Conservation (phyloP, 2,113 vertebrate species). For the Isichthys henryi region DNA sequence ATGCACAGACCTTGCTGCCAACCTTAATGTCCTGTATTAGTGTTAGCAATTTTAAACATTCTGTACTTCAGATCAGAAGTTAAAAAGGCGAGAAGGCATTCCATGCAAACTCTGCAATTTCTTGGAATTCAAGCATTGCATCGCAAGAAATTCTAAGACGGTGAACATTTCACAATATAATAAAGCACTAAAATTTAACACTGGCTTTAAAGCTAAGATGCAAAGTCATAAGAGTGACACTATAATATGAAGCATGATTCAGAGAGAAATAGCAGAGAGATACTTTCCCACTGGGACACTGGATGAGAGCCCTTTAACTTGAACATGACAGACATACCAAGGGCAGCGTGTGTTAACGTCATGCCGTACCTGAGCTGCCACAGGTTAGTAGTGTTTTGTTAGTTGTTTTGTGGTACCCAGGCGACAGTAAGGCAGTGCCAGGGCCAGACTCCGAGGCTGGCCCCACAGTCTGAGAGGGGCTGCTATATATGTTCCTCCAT, state of each 20-base stretch:
- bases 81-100: not conserved
- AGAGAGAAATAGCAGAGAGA: not conserved
- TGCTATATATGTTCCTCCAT: slow-evolving; percentile 88
- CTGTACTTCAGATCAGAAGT: not conserved
- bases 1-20: not conserved
- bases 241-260: not conserved
- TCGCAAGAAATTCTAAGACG: not conserved
- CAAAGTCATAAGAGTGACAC: not conserved
- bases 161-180: not conserved
- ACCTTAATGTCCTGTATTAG: not conserved
- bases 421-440: slow-evolving; percentile 75
- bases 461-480: slow-evolving; percentile 61
- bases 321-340: not conserved
- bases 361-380: slow-evolving; percentile 91
- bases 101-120: not conserved
- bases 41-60: not conserved
- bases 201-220: not conserved
- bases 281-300: not conserved
- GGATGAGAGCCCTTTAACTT: not conserved
- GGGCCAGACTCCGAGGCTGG: slow-evolving; percentile 65
- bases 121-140: too few species aligned
- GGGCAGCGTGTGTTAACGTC: slow-evolving; percentile 52
- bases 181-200: not conserved
- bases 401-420: slow-evolving; percentile 93
- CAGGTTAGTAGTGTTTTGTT: slow-evolving; percentile 96